Conservation (phyloP, 2,113 vertebrate species). For the Scytalopus superciliaris region DNA sequence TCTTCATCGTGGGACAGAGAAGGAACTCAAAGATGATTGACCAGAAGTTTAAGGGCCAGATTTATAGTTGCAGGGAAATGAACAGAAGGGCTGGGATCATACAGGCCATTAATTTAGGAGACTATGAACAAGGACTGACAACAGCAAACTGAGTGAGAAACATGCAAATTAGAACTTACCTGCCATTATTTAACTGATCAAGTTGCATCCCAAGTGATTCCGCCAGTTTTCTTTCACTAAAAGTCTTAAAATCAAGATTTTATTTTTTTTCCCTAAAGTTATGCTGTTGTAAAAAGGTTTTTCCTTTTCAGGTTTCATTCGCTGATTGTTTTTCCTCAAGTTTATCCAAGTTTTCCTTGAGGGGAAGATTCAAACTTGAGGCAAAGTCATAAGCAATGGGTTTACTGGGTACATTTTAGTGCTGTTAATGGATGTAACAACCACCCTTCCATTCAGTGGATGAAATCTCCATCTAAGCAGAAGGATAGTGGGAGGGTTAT, state of each 20-base stretch:
- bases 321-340: neutral
- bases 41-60: neutral
- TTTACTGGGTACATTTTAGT: neutral
- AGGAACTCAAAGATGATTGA: neutral
- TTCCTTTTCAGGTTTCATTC: too few relatives aligned
- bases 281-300: too few relatives aligned
- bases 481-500: slow-evolving; percentile 18
- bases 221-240: neutral
- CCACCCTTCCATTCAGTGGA: slow-evolving; percentile 22
- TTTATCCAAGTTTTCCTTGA: neutral
- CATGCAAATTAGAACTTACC: neutral
- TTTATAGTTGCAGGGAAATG: slow-evolving; percentile 8
- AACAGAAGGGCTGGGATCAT: neutral
- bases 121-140: neutral
- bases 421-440: slow-evolving; percentile 11
- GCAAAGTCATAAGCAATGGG: slow-evolving; percentile 5
- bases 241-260: neutral
- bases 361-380: neutral
- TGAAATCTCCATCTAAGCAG: slow-evolving; percentile 34
- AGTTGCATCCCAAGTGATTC: neutral
- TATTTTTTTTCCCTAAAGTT: neutral
- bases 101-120: slow-evolving; percentile 20
- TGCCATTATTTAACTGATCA: neutral
- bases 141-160: neutral
- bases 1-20: neutral